A percentile compares a stretch with the other conserved stretches of the same genome.
These are phyloP conservation scores for Suillia variegata DNA, from an alignment of 2,888 invertebrate species.

Conservation along the genomic window DNA sequence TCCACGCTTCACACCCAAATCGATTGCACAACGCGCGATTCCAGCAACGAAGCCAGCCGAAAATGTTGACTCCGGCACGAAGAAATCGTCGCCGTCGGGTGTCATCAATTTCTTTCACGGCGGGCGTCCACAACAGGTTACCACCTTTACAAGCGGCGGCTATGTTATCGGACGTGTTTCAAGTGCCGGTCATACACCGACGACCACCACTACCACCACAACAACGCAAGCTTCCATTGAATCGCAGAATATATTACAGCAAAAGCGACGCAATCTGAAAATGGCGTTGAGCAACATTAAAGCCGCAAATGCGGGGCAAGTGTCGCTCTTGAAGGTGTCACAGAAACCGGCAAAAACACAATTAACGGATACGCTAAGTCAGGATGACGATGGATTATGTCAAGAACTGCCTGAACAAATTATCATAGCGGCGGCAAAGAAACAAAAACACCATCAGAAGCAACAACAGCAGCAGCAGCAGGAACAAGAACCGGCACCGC, in stretches of 20 bases:
- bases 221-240: neutral
- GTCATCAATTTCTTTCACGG: conserved; percentile 50
- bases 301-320: conserved; percentile 45
- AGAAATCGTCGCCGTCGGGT: conserved; percentile 37
- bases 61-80: conserved; percentile 25
- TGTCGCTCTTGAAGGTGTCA: conserved; percentile 47
- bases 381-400: too few species aligned
- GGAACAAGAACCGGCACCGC: neutral
- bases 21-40: conserved; percentile 29
- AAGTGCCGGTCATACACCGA: neutral
- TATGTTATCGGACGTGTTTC: conserved; percentile 32
- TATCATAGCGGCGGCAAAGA: conserved; percentile 41
- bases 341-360: conserved; percentile 28
- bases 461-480: neutral
- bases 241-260: conserved; percentile 41
- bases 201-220: conserved; percentile 8
- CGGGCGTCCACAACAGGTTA: conserved; percentile 31
- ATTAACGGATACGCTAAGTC: neutral
- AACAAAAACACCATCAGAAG: neutral
- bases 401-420: conserved; percentile 43
- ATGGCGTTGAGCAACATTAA: conserved; percentile 48
- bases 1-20: conserved; percentile 31
- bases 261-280: conserved; percentile 53
- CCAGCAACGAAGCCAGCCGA: conserved; percentile 19
- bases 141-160: conserved; percentile 31